A percentile compares a stretch with the other conserved stretches of the same genome.
Evolutionary conservation across 2,888 invertebrate species (phyloP).

Genomic region (Thecophora atra): DNA sequence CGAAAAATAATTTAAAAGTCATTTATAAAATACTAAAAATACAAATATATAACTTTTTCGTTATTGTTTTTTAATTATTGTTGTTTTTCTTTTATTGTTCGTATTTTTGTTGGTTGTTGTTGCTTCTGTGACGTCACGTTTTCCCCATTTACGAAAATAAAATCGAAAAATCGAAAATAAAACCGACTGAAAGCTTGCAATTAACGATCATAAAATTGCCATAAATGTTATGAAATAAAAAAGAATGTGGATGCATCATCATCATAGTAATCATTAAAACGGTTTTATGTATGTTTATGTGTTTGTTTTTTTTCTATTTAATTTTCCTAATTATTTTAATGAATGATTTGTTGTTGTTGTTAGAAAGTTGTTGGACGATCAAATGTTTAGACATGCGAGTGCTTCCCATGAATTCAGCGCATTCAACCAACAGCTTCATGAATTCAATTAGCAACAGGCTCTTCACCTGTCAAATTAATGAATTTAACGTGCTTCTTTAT

Average conservation of each 20-base stretch:
- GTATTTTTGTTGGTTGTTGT: conserved; percentile 6
- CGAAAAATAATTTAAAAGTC: too few relatives aligned
- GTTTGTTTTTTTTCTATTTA: background rate
- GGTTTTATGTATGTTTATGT: background rate
- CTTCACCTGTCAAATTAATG: too few relatives aligned
- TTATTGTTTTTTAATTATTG: background rate
- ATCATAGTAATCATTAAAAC: background rate
- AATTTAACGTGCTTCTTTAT: too few relatives aligned
- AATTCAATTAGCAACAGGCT: too few relatives aligned
- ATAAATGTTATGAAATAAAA: background rate
- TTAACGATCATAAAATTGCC: conserved; percentile 16
- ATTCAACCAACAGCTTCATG: too few relatives aligned
- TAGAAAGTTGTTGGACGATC: too few relatives aligned
- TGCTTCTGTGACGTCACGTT: conserved; percentile 9
- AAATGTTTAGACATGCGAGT: too few relatives aligned
- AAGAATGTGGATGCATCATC: background rate
- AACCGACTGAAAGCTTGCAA: background rate
- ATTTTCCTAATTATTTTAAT: conserved; percentile 3
- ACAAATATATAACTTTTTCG: background rate
- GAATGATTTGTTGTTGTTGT: background rate
- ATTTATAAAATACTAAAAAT: too few relatives aligned
- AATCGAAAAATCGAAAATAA: too few relatives aligned
- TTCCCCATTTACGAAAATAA: background rate
- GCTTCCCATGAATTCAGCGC: too few relatives aligned
- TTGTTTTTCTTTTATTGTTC: background rate